Percentiles rank a stretch among this genome's conserved stretches.
Evolutionary conservation across 2,113 vertebrate species (phyloP).

Genomic region (Zonotrichia leucophrys): DNA sequence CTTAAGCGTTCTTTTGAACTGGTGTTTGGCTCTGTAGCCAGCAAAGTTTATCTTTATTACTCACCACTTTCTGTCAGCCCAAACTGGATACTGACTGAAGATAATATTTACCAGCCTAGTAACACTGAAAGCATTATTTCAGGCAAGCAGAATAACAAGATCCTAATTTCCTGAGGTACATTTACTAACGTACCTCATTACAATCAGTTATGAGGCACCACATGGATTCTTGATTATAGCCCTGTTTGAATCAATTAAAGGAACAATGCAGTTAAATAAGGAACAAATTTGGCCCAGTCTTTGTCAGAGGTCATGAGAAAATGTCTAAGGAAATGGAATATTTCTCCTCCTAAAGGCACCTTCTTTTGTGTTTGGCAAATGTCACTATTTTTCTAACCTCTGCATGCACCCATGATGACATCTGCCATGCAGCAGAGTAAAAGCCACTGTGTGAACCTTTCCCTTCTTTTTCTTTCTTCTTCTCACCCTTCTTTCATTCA

Average conservation of each 20-base stretch:
- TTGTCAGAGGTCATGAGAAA: slow-evolving; percentile 38
- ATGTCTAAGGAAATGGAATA: slow-evolving; percentile 25
- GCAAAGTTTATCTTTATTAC: slow-evolving; percentile 24
- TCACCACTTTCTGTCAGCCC: not conserved
- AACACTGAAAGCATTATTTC: not conserved
- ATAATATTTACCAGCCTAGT: slow-evolving; percentile 7
- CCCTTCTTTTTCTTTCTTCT: no score
- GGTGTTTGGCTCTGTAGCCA: not conserved
- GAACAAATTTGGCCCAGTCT: not conserved
- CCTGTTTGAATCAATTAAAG: slow-evolving; percentile 17
- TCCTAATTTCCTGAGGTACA: not conserved
- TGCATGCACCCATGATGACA: not conserved
- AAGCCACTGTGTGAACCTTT: not conserved
- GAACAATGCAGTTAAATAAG: not conserved
- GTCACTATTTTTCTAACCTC: slow-evolving; percentile 35
- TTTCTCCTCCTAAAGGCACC: slow-evolving; percentile 19
- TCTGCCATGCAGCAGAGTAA: not conserved
- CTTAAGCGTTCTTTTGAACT: slow-evolving; percentile 12
- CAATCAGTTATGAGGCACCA: not conserved
- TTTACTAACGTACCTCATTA: slow-evolving; percentile 4
- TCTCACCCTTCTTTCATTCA: no score
- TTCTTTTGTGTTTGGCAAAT: slow-evolving; percentile 19
- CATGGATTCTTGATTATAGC: not conserved
- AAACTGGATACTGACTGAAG: not conserved
- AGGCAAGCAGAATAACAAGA: slow-evolving; percentile 4